These are phyloP conservation scores for Eulemur rubriventer DNA, from an alignment of 2,797 vertebrate species.

Conservation along the genomic window DNA sequence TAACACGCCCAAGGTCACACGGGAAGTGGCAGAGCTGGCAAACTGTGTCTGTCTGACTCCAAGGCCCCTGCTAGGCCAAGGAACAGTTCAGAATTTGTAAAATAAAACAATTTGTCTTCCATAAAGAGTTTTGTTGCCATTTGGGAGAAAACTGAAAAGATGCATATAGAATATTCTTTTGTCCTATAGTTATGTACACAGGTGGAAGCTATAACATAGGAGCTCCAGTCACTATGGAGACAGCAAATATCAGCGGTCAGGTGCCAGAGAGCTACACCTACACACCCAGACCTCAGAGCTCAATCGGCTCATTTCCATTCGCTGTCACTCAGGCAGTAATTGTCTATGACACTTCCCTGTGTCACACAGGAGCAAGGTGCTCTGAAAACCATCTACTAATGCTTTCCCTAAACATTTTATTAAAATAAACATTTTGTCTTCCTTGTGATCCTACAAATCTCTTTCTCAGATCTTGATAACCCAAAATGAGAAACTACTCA, in stretches of 20 bases:
- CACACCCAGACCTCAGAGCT: background rate
- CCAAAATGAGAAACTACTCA: background rate
- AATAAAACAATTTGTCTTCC: constrained; percentile 23
- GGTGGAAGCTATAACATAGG: background rate
- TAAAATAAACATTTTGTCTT: background rate
- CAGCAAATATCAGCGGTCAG: background rate
- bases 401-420: background rate
- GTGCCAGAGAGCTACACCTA: no score
- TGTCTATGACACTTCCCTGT: background rate
- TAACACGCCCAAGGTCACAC: background rate
- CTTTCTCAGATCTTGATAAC: background rate
- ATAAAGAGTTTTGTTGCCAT: background rate
- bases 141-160: background rate
- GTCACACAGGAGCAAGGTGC: background rate
- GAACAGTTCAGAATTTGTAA: background rate
- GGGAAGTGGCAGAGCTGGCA: background rate
- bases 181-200: background rate
- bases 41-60: background rate
- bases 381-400: background rate
- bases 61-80: background rate
- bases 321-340: background rate
- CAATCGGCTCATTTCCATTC: background rate
- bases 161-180: background rate
- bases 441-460: background rate
- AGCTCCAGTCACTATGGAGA: background rate